These are phyloP conservation scores for Proctacanthus coquilletti DNA, from an alignment of 1,140 invertebrate species.

Conservation along the genomic window DNA sequence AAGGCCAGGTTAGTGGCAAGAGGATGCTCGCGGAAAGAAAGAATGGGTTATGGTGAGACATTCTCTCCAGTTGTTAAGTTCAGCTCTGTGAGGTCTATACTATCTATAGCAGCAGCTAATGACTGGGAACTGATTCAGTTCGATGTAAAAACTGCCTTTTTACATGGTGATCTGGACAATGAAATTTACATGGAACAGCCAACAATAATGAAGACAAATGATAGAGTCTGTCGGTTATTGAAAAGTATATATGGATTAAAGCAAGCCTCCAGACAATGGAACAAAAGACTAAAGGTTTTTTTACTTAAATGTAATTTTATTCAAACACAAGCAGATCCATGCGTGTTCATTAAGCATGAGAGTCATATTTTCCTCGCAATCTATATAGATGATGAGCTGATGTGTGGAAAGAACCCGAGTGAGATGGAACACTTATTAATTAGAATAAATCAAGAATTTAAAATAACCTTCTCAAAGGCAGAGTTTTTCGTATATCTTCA, in stretches of 20 bases:
- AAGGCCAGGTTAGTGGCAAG: constrained; percentile 21
- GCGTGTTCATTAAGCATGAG: constrained; percentile 5
- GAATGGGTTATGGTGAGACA: constrained; percentile 16
- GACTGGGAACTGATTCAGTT: constrained; percentile 19
- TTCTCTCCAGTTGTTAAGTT: constrained; percentile 17
- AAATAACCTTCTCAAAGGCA: constrained; percentile 5
- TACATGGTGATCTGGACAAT: constrained; percentile 19
- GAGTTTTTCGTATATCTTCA: constrained; percentile 6
- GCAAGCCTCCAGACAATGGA: constrained; percentile 16
- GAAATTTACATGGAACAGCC: constrained; percentile 29
- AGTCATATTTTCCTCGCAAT: constrained; percentile 2
- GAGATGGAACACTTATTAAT: background rate
- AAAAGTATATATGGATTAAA: constrained; percentile 18
- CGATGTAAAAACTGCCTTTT: constrained; percentile 23
- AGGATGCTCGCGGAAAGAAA: constrained; percentile 14
- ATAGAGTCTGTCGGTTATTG: constrained; percentile 10
- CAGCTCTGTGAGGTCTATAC: constrained; percentile 9
- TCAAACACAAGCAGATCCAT: constrained; percentile 10
- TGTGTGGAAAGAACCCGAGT: constrained; percentile 2
- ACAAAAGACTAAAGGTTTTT: constrained; percentile 12
- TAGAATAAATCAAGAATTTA: constrained; percentile 4
- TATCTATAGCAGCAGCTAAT: constrained; percentile 15
- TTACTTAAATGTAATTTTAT: constrained; percentile 8
- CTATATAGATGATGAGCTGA: constrained; percentile 10
- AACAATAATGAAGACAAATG: constrained; percentile 10